Evolutionary conservation across 2,888 invertebrate species (phyloP).

Genomic region (Noctua comes): DNA sequence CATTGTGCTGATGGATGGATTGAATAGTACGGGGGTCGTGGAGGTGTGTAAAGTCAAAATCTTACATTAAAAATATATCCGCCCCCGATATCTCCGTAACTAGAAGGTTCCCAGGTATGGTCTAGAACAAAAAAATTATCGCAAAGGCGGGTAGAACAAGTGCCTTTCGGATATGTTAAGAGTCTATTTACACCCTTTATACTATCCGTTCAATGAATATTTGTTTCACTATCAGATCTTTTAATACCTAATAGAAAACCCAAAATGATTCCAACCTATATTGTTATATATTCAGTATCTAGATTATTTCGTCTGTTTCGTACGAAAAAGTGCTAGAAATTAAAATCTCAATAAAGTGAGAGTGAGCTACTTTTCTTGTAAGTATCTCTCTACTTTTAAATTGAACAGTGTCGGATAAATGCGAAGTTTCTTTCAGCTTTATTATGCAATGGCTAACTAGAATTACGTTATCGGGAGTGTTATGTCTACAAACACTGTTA

Average conservation of each 20-base stretch:
- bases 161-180: too few relatives aligned
- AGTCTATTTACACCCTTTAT: too few relatives aligned
- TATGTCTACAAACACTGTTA: not conserved
- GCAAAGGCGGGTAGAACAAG: too few relatives aligned
- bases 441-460: not conserved
- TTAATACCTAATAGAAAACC: not conserved
- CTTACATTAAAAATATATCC: too few relatives aligned
- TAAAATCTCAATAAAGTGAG: not conserved
- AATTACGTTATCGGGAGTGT: conserved; percentile 1
- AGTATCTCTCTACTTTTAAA: not conserved
- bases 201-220: not conserved
- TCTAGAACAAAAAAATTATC: too few relatives aligned
- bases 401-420: conserved; percentile 1
- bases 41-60: too few relatives aligned
- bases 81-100: too few relatives aligned
- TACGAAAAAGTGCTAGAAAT: conserved; percentile 9
- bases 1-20: too few relatives aligned
- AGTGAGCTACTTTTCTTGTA: conserved; percentile 11
- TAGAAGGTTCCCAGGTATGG: too few relatives aligned
- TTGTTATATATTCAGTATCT: not conserved
- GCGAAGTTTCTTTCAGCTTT: not conserved
- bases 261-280: not conserved
- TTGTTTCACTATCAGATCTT: not conserved
- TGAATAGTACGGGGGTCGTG: too few relatives aligned
- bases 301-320: not conserved